Evolutionary conservation across 2,888 invertebrate genomes (phyloP), one percentile per base, ranked within the genome.

Genomic region (Agriopis aurantiaria): DNA sequence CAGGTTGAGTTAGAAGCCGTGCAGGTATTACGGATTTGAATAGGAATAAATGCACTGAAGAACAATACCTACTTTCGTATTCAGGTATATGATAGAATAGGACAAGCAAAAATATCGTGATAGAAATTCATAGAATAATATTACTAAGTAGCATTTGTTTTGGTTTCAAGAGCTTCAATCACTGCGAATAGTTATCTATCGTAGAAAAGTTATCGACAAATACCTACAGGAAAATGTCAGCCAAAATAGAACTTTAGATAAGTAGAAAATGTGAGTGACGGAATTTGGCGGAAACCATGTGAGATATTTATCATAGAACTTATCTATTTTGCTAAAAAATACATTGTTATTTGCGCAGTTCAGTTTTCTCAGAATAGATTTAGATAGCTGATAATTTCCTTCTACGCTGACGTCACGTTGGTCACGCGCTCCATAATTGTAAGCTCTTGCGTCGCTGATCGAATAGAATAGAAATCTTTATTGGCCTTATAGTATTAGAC

Each of bases 281-380:
- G n/a, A n/a, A n/a, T n/a, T n/a, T n/a, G n/a, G n/a, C n/a, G n/a
- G 58, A 8, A 58, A 58, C 6, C 58, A 48, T 58, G 46, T 46
- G 11, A 33, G 58, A 48, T 60, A 11, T 60, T 8, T 60, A 60
- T 60, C 60, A 14, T 51, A 40, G 51, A 51, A 51, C 2, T 40
- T 51, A 60, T 60, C 48, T 60, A 60, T 58, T 58, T 46, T 14
- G 8, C 46, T 23, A 46, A 11, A 40, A 55, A 55, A 17, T 43
- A 10, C 56, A 10, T 40, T 41, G 10, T 23, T 53, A 12, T 56
- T 41, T 56, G 14, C 56, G 43, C 56, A 56, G 43, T 56, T 43
- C 11, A 17, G 8, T 14, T 10, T 56, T 43, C n/a, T 40, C 40
- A 55, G 33, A 55, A 33, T 51, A 17, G 14, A 23, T 7, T 8